Evolutionary conservation across 2,888 invertebrate genomes (phyloP), one percentile per base, ranked within the genome.

Genomic region (Meiosimyza platycephala): DNA sequence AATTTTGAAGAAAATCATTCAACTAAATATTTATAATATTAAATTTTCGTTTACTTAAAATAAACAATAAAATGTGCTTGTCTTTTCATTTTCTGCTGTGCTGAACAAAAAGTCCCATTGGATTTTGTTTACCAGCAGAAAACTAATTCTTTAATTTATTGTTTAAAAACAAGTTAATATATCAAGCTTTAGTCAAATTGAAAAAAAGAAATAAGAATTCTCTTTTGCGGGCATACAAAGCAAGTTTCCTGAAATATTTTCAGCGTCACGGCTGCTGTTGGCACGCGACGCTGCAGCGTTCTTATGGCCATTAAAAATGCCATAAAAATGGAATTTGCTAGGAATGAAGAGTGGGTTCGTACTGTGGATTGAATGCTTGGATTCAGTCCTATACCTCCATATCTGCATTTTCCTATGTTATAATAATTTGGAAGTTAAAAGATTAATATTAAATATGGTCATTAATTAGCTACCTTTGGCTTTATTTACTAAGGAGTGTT

Each of bases 101-200:
- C 60, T 60, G 60, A 85, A 85, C 83, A 84, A 73, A 74, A 78
- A 75, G 74, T 73, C 75, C 76, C 9, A 40, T 1, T 40, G 40
- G 40, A 40, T 40, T 40, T 40, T 40, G 40, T 40, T 40, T 40
- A 74, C 76, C 76, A 65, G 62, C 65, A 76, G 76, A 60, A 51
- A 60, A 69, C 77, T 79, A 79, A 79, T 79, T 76, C 79, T 68
- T 62, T 74, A 79, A 79, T 79, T 79, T 79, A 79, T 79, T 79
- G 77, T 78, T 79, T 73, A 76, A 79, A 79, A 79, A 79, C 78
- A 78, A 76, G 75, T 76, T 76, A 73, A 79, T 79, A 77, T 76
- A 78, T 79, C 79, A 78, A 74, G 77, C 77, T 79, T 79, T 79
- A 72, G 70, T 76, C 16, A 40, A 47, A 18, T 16, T 15, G 55